These are phyloP conservation scores for Ctenopoma kingsleyae DNA, from an alignment of 2,797 vertebrate species.

Conservation along the genomic window DNA sequence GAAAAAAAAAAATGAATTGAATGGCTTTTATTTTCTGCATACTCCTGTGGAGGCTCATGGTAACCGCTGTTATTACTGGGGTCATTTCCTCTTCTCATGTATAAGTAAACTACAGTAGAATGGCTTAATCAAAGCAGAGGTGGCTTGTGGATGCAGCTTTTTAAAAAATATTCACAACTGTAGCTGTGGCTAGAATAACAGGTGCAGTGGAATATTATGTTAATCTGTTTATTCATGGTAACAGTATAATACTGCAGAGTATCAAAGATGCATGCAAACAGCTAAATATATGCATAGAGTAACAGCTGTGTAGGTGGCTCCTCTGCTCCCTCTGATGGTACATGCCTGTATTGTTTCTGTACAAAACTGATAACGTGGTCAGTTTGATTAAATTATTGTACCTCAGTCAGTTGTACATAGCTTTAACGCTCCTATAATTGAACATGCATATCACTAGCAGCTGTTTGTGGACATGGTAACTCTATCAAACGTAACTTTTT, in stretches of 20 bases:
- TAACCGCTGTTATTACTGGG: background rate
- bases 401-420: background rate
- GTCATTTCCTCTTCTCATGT: background rate
- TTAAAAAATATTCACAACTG: slow-evolving; percentile 17
- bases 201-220: slow-evolving; percentile 22
- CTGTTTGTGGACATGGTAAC: background rate
- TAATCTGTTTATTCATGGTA: slow-evolving; percentile 46
- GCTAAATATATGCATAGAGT: slow-evolving; percentile 30
- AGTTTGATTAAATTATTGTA: slow-evolving; percentile 14
- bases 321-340: slow-evolving; percentile 62
- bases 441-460: background rate
- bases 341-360: slow-evolving; percentile 30
- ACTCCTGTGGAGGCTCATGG: background rate
- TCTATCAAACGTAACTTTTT: background rate
- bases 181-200: slow-evolving; percentile 27
- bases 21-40: background rate
- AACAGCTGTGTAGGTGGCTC: slow-evolving; percentile 16
- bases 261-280: slow-evolving; percentile 41
- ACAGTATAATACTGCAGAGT: slow-evolving; percentile 36
- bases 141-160: slow-evolving; percentile 9
- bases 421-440: slow-evolving; percentile 15
- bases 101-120: slow-evolving; percentile 3
- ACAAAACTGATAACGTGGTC: slow-evolving; percentile 28
- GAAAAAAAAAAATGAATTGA: background rate
- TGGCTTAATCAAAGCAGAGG: slow-evolving; percentile 9